Evolutionary conservation across 2,113 vertebrate genomes (phyloP), one percentile per base, ranked within the genome.

Genomic region (Herpailurus yagouaroundi): DNA sequence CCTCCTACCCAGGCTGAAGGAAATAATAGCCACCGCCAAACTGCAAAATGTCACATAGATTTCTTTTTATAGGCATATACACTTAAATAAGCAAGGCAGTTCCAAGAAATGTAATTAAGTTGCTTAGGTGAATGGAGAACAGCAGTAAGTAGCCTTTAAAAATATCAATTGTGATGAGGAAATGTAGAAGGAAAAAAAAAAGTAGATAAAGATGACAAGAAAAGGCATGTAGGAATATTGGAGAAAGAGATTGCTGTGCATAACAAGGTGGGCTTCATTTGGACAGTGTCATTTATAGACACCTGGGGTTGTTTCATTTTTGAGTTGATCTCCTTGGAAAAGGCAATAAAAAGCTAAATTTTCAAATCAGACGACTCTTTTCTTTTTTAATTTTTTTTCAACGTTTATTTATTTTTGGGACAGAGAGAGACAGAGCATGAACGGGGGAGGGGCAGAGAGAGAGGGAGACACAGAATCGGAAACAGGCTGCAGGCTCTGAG

Each of bases 61-160:
- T 95, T 95, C 69, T 96, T 95, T 93, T 89, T 92, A 57, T 64
- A 95, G 86, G 31, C 83, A 94, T 91, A 80, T 73, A 21, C 38
- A 87, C 87, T 97, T 94, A 66, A 76, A 84, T 93, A 95, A 96
- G 87, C 69, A 92, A 88, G 31, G 80, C 15, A 90, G 38, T 38
- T 84, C 80, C 66, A 69, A 97, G 95, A 97, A 97, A 94, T 84
- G 73, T 97, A 96, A 98, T 97, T 97, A 95, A 95, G 71, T 95
- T 96, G 71, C 69, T 81, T 94, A 95, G 79, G 87, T 93, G 92
- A 97, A 85, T 5, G 64, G 73, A 94, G 63, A 95, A 66, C 15
- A 68, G 92, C 50, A 76, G 38, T 92, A 87, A 88, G 38, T 94
- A 81, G 87, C 90, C 92, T 97, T 96, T 96, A 63, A 83, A 97